phyloP scores from a whole-genome alignment of 1,140 invertebrate species.

The Leptonema lineaticorne region DNA sequence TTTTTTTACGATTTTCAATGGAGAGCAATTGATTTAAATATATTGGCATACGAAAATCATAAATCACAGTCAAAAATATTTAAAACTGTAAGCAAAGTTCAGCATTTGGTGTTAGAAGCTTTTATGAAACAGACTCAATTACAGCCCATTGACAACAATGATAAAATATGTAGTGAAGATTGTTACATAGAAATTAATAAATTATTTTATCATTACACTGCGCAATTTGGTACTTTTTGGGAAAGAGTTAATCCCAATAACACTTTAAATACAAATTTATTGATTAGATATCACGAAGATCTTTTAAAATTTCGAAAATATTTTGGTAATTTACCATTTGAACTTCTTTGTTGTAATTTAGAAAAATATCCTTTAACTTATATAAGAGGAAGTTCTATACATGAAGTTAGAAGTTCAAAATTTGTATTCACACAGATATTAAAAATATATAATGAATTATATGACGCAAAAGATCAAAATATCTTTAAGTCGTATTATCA shows the following conservation, averaged over 20 bases:
- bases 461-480: conserved; percentile 19
- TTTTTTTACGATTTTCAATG: conserved; percentile 69
- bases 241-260: conserved; percentile 53
- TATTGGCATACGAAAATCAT: conserved; percentile 56
- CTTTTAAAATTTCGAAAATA: conserved; percentile 45
- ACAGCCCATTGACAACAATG: conserved; percentile 47
- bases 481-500: neutral
- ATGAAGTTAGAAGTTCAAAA: conserved; percentile 52
- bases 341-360: conserved; percentile 43
- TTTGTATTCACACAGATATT: conserved; percentile 54
- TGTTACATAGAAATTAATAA: conserved; percentile 48
- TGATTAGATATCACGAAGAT: conserved; percentile 43
- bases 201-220: conserved; percentile 51
- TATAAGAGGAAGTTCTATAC: conserved; percentile 49
- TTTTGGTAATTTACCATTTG: conserved; percentile 47
- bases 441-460: conserved; percentile 48
- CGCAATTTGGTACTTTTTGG: conserved; percentile 52
- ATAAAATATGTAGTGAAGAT: conserved; percentile 51
- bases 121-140: conserved; percentile 58
- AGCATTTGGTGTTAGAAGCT: conserved; percentile 51
- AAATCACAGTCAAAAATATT: conserved; percentile 53
- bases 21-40: conserved; percentile 64
- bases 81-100: conserved; percentile 53
- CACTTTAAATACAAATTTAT: conserved; percentile 54
- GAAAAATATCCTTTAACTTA: conserved; percentile 42